Percentiles rank a stretch among this genome's conserved stretches.
Evolutionary conservation across 2,113 vertebrate genomes (phyloP).

Genomic region (Xiphias gladius): DNA sequence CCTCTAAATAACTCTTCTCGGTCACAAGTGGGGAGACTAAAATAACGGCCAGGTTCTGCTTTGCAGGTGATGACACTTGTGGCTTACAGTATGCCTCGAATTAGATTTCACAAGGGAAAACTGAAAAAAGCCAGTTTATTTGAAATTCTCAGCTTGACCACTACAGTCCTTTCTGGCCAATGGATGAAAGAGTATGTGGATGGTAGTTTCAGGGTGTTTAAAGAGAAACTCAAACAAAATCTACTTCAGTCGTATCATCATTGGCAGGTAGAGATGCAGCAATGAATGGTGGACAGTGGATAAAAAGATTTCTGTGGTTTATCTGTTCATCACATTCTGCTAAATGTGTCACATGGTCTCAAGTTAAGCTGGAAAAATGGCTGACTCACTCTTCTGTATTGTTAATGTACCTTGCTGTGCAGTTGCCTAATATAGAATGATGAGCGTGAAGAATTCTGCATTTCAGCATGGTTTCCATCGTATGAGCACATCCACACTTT

Average conservation of each 20-base stretch:
- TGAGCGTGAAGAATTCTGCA: conserved; percentile 67
- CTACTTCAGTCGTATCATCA: conserved; percentile 26
- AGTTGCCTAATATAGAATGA: conserved; percentile 68
- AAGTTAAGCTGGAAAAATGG: conserved; percentile 68
- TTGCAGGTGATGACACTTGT: conserved; percentile 51
- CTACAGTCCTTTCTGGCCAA: conserved; percentile 27
- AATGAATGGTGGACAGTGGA: conserved; percentile 15
- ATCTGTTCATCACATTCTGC: conserved; percentile 53
- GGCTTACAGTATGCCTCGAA: conserved; percentile 47
- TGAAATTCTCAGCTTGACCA: conserved; percentile 45
- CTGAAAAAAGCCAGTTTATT: conserved; percentile 49
- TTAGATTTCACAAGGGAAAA: conserved; percentile 60
- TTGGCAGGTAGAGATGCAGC: conserved; percentile 18
- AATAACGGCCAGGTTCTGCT: conserved; percentile 54
- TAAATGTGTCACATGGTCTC: conserved; percentile 38
- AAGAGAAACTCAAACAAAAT: conserved; percentile 52
- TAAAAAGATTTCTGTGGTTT: conserved; percentile 55
- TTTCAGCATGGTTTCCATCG: conserved; percentile 67
- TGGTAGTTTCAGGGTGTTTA: conserved; percentile 52
- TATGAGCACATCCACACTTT: conserved; percentile 48
- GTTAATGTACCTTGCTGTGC: conserved; percentile 70
- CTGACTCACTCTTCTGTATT: conserved; percentile 57
- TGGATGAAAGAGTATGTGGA: conserved; percentile 51
- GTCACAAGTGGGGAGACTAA: conserved; percentile 44
- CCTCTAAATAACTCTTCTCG: conserved; percentile 50